phyloP scores from a whole-genome alignment of 2,797 vertebrate species.

The Hirundo rustica region DNA sequence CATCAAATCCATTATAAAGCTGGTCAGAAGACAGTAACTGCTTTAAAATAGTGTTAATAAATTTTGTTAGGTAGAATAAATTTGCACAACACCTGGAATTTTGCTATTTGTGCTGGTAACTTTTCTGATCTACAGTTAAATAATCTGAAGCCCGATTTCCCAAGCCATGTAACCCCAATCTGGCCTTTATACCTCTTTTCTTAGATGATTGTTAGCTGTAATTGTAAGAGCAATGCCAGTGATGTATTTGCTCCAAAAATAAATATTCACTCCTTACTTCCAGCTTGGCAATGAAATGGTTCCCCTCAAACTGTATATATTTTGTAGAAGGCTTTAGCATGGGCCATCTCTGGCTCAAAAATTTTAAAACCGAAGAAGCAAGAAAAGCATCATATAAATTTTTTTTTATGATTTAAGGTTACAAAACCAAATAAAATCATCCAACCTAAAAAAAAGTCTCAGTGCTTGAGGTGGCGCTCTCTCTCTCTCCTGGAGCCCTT shows the following conservation, averaged over 20 bases:
- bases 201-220: not conserved
- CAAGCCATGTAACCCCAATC: not conserved
- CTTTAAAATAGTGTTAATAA: not conserved
- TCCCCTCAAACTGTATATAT: not conserved
- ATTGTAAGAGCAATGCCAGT: not conserved
- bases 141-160: not conserved
- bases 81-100: not conserved
- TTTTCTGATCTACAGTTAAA: not conserved
- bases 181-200: not conserved
- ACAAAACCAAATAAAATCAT: not conserved
- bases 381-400: not conserved
- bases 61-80: not conserved
- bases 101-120: not conserved
- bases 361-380: not conserved
- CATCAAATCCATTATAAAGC: not conserved
- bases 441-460: not conserved
- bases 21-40: not conserved
- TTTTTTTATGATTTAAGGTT: not conserved
- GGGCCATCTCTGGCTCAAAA: not conserved
- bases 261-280: not conserved
- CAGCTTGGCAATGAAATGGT: not conserved
- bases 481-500: too few relatives aligned
- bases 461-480: too few relatives aligned
- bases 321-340: not conserved
- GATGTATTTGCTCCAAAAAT: not conserved